Percentiles rank a stretch among this genome's conserved stretches.
Conservation (phyloP, 2,797 vertebrate genomes). For the Perodicticus potto region DNA sequence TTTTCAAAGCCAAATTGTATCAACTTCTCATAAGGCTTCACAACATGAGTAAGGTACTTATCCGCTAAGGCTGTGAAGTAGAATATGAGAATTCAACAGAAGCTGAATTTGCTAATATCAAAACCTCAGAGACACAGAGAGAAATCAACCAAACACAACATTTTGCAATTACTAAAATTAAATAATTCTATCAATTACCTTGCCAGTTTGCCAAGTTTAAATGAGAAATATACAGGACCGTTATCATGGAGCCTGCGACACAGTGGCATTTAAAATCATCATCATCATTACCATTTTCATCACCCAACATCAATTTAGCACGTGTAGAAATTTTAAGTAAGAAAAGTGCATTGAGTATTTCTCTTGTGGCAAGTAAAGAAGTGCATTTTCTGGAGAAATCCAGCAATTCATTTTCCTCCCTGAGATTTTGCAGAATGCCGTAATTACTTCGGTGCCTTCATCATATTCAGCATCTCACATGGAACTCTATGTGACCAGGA, state of each 20-base stretch:
- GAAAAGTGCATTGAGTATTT: background rate
- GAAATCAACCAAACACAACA: background rate
- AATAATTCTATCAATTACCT: background rate
- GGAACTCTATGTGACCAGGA: background rate
- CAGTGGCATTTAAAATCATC: background rate
- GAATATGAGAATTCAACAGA: background rate
- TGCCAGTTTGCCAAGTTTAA: background rate
- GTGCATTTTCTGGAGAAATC: background rate
- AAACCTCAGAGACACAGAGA: background rate
- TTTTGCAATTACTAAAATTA: background rate
- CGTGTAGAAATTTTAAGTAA: background rate
- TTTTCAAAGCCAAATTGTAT: background rate
- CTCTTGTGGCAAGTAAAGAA: background rate
- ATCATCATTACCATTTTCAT: no score
- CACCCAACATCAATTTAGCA: background rate
- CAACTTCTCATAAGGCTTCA: background rate
- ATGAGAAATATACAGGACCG: background rate
- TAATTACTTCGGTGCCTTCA: background rate
- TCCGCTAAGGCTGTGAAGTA: background rate
- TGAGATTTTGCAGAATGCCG: background rate
- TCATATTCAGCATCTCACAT: background rate
- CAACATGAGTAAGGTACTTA: background rate
- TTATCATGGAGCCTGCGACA: background rate
- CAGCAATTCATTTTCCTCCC: background rate
- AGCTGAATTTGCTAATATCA: background rate